A percentile compares a stretch with the other conserved stretches of the same genome.
phyloP scores from a whole-genome alignment of 2,888 invertebrate species.

The Ariolimax columbianus region DNA sequence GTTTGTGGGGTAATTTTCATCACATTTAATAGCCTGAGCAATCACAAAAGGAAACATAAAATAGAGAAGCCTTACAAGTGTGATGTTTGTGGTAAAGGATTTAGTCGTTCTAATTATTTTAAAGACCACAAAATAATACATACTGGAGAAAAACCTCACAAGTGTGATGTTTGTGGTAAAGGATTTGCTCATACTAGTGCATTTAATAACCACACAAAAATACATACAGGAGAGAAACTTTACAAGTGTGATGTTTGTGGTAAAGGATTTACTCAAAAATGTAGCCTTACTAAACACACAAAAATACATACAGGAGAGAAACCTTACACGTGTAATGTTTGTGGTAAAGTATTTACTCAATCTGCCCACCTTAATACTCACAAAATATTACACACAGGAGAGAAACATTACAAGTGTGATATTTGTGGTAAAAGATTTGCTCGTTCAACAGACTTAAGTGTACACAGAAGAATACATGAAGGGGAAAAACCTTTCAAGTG shows the following conservation, averaged over 20 bases:
- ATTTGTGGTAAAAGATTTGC: background rate
- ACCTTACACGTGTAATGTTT: background rate
- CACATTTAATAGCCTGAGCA: background rate
- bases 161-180: constrained; percentile 1
- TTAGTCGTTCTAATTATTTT: background rate
- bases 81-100: background rate
- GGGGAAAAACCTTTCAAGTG: constrained; percentile 11
- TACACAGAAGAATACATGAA: background rate
- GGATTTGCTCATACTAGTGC: background rate
- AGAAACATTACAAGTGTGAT: constrained; percentile 12
- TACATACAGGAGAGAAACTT: background rate
- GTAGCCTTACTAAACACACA: background rate
- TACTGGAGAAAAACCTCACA: background rate
- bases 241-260: constrained; percentile 11
- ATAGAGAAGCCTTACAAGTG: background rate
- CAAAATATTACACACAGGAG: constrained; percentile 1
- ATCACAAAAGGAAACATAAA: background rate
- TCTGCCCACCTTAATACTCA: background rate
- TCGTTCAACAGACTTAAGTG: background rate
- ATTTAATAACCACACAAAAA: background rate
- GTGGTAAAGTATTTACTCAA: background rate
- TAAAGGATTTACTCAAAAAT: background rate
- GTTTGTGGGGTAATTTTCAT: background rate
- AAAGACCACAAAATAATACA: background rate
- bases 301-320: background rate